A percentile compares a stretch with the other conserved stretches of the same genome.
These are phyloP conservation scores for Numida meleagris DNA, from an alignment of 2,113 vertebrate genomes.

Conservation along the genomic window DNA sequence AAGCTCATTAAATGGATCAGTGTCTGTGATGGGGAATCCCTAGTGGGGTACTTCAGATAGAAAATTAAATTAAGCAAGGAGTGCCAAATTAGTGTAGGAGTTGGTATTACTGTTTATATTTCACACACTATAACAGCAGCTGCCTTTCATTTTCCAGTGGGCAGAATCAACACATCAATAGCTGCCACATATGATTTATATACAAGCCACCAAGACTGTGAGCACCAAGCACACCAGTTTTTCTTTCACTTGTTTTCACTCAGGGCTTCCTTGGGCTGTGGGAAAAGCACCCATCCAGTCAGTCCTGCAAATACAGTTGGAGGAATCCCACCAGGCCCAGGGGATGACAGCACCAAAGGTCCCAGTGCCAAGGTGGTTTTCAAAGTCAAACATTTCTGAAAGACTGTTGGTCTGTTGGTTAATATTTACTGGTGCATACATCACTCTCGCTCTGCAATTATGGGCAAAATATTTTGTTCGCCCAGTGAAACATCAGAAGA, in stretches of 20 bases:
- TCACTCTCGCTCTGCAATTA: not conserved
- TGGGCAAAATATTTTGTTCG: not conserved
- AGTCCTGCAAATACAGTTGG: not conserved
- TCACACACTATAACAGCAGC: not conserved
- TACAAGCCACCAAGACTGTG: not conserved
- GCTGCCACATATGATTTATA: not conserved
- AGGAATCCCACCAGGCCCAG: not conserved
- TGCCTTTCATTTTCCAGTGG: not conserved
- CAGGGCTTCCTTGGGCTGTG: not conserved
- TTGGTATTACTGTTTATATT: not conserved
- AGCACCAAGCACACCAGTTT: not conserved
- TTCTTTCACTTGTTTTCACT: not conserved
- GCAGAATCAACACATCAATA: not conserved
- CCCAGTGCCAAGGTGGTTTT: constrained; percentile 33
- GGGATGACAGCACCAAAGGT: not conserved
- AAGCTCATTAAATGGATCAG: not conserved
- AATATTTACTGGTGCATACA: constrained; percentile 1
- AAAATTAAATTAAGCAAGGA: not conserved
- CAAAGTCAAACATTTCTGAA: constrained; percentile 29
- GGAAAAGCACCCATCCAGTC: not conserved
- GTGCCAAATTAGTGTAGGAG: not conserved
- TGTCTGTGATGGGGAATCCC: not conserved
- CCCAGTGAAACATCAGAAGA: not conserved
- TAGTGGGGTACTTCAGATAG: not conserved
- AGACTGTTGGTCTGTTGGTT: not conserved